Percentiles rank a stretch among this genome's conserved stretches.
phyloP scores from a whole-genome alignment of 2,888 invertebrate genomes.

The Stegophylla sp. region DNA sequence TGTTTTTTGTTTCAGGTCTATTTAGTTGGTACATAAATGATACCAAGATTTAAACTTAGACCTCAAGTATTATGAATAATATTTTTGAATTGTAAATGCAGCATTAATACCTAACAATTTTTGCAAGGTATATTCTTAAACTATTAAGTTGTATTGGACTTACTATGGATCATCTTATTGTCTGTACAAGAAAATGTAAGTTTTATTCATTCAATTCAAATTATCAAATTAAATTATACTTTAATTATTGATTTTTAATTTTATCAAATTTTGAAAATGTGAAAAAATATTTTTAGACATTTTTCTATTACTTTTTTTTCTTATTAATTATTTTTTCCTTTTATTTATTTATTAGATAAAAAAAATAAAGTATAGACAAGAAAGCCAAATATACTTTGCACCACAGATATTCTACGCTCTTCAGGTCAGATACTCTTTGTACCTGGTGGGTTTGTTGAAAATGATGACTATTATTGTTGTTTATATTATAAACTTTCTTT shows the following conservation, averaged over 20 bases:
- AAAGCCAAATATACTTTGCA: too few relatives aligned
- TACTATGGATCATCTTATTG: slow-evolving; percentile 55
- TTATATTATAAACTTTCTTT: too few relatives aligned
- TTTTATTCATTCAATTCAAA: not conserved
- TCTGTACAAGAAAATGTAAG: slow-evolving; percentile 58
- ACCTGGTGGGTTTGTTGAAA: too few relatives aligned
- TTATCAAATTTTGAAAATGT: not conserved
- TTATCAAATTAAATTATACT: too few relatives aligned
- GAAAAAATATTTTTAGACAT: too few relatives aligned
- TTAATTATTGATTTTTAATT: slow-evolving; percentile 1
- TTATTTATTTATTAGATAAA: too few relatives aligned
- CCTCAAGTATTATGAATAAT: slow-evolving; percentile 26
- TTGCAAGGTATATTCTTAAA: slow-evolving; percentile 53
- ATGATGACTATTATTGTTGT: too few relatives aligned
- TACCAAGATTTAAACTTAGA: slow-evolving; percentile 60
- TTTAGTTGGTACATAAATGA: slow-evolving; percentile 60
- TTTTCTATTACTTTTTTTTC: too few relatives aligned
- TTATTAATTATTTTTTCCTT: too few relatives aligned
- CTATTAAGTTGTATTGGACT: slow-evolving; percentile 13
- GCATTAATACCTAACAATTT: slow-evolving; percentile 42
- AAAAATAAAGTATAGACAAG: too few relatives aligned
- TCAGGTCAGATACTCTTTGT: too few relatives aligned
- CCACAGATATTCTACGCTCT: too few relatives aligned
- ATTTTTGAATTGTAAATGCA: slow-evolving; percentile 23
- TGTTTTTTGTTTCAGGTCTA: slow-evolving; percentile 51